Base-by-base conservation (phyloP, 2,113 vertebrate species). In the Gasterosteus nipponicus region DNA sequence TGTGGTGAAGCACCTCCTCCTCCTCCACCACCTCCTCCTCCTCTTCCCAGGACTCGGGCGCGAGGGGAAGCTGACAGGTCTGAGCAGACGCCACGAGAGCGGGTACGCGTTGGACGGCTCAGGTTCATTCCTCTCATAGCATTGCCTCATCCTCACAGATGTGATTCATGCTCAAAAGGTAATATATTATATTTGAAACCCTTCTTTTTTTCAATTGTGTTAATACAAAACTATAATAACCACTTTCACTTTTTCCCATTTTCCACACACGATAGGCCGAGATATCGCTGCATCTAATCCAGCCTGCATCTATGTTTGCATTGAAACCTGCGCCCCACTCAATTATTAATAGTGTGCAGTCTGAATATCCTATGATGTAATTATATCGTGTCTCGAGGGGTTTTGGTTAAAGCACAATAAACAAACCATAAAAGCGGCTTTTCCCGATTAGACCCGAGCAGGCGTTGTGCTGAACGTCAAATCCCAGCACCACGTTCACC, bases 271-370 rank as follows among this genome's bases (percentile, higher is more conserved):
- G 5, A 46, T 11, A 33, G 39, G n/a, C 14, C n/a, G 14, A 41
- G 35, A 49, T 31, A 44, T 73, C 41, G 60, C 58, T 44, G 26
- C 3, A 65, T 78, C 42, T 10, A 26, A n/a, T 10, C 38, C 61
- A 44, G 56, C 59, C 54, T 63, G 60, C 56, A 54, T 46, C 69
- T 70, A 80, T 60, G 58, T 86, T 76, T 86, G 72, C 68, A 83
- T 73, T 78, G 71, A 80, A 74, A 53, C 82, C n/a, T 26, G 59
- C 84, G 83, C 51, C 90, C 84, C 91, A 87, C 88, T 92, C 67
- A 83, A 87, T 87, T 89, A 91, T 91, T 89, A 80, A 88, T 12
- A 46, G 26, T 46, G 61, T 78, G 74, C 73, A 7, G 31, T 49
- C 72, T 88, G 44, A 89, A 89, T 89, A 90, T 85, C 80, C 69